Conservation (phyloP, 2,797 vertebrate genomes). For the Fistularia tabacaria region DNA sequence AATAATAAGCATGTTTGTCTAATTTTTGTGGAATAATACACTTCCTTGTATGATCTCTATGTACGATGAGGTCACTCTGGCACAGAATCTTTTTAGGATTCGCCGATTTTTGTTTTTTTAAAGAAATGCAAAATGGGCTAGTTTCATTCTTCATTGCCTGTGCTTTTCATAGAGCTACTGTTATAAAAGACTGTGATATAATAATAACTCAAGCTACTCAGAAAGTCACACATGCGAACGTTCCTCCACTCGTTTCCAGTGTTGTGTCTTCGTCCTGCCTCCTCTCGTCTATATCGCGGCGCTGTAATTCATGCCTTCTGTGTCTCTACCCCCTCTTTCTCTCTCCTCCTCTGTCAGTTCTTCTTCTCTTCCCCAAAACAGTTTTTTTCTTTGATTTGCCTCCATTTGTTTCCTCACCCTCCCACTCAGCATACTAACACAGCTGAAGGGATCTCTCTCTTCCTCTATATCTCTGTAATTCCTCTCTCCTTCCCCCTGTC, state of each 20-base stretch:
- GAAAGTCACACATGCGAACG: constrained; percentile 12
- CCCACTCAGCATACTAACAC: constrained; percentile 56
- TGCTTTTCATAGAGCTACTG: constrained; percentile 15
- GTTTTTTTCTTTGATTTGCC: constrained; percentile 50
- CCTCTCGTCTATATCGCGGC: constrained; percentile 7
- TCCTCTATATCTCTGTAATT: constrained; percentile 21
- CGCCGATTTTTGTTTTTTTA: not conserved
- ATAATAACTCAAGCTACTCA: constrained; percentile 27
- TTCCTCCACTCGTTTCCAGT: constrained; percentile 15
- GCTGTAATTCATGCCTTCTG: constrained; percentile 37
- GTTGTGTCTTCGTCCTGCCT: constrained; percentile 1
- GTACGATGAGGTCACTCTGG: not conserved
- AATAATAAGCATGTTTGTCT: no score
- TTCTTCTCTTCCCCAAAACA: constrained; percentile 28
- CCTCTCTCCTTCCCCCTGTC: constrained; percentile 12
- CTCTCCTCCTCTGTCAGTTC: constrained; percentile 28
- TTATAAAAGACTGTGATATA: constrained; percentile 8
- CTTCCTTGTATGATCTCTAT: no score
- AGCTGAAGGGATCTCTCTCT: constrained; percentile 48
- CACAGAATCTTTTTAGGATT: constrained; percentile 15
- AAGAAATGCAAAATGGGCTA: constrained; percentile 14
- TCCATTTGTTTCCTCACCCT: constrained; percentile 57
- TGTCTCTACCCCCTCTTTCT: constrained; percentile 24
- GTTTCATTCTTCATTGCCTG: constrained; percentile 20
- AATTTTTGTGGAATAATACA: no score